phyloP scores from a whole-genome alignment of 2,113 vertebrate genomes.

The Parus major region DNA sequence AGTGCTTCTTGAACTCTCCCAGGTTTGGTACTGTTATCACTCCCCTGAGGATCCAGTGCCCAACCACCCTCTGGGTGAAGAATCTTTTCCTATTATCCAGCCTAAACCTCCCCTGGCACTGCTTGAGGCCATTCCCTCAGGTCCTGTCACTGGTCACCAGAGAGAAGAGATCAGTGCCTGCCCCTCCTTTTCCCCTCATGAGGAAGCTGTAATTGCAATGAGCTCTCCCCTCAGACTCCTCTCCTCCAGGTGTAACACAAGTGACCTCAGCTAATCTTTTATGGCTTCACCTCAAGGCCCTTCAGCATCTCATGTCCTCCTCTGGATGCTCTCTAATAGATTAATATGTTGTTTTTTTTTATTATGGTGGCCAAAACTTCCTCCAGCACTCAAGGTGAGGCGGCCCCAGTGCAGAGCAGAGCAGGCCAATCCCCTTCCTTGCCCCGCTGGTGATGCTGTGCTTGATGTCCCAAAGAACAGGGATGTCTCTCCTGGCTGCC shows the following conservation, averaged over 20 bases:
- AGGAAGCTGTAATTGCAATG: not conserved
- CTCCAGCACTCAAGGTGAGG: fast-evolving
- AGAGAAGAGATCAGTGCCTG: fast-evolving
- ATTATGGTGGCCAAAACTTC: not conserved
- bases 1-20: not conserved
- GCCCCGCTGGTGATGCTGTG: fast-evolving
- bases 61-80: not conserved
- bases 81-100: not conserved
- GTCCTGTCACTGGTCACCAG: not conserved
- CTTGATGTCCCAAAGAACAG: not conserved
- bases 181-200: not conserved
- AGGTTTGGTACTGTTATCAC: not conserved
- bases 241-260: not conserved
- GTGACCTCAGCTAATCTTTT: not conserved
- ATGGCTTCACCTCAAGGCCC: not conserved
- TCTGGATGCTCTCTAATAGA: not conserved
- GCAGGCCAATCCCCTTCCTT: not conserved
- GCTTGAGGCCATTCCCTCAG: too few species aligned
- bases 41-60: not conserved
- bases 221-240: not conserved
- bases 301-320: not conserved
- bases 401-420: fast-evolving
- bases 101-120: not conserved
- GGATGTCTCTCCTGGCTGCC: not conserved
- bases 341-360: not conserved